phyloP scores from a whole-genome alignment of 2,797 vertebrate species.

The Craterocephalus amniculus region DNA sequence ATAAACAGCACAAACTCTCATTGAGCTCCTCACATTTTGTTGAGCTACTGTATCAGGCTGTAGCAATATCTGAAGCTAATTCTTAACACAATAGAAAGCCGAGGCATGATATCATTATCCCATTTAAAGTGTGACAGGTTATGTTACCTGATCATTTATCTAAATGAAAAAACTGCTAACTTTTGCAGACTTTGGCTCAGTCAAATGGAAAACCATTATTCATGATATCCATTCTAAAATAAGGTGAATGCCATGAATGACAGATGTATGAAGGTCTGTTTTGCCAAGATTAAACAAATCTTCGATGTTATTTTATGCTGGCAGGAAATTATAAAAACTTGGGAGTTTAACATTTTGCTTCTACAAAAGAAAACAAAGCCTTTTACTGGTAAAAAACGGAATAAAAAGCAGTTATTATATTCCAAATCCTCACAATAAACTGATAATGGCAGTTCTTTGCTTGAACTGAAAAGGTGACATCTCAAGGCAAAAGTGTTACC shows the following conservation, averaged over 20 bases:
- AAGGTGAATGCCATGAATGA: constrained; percentile 29
- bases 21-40: background rate
- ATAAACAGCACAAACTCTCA: background rate
- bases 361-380: constrained; percentile 44
- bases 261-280: constrained; percentile 14
- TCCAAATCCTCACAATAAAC: constrained; percentile 42
- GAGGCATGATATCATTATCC: constrained; percentile 25
- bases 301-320: constrained; percentile 31
- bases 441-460: constrained; percentile 42
- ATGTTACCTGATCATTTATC: constrained; percentile 23
- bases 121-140: constrained; percentile 18
- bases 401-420: constrained; percentile 40
- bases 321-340: constrained; percentile 49
- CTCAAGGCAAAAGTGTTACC: constrained; percentile 78
- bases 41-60: background rate
- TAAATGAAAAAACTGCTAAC: background rate
- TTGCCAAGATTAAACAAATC: constrained; percentile 34
- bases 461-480: constrained; percentile 66
- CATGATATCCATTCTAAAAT: constrained; percentile 21
- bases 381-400: constrained; percentile 36
- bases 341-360: constrained; percentile 43
- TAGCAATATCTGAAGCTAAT: background rate
- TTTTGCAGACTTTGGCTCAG: constrained; percentile 2
- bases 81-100: constrained; percentile 5
- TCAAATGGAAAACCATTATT: constrained; percentile 18